Percentiles rank a stretch among this genome's conserved stretches.
phyloP scores from a whole-genome alignment of 2,797 vertebrate genomes.

The Columba guinea region DNA sequence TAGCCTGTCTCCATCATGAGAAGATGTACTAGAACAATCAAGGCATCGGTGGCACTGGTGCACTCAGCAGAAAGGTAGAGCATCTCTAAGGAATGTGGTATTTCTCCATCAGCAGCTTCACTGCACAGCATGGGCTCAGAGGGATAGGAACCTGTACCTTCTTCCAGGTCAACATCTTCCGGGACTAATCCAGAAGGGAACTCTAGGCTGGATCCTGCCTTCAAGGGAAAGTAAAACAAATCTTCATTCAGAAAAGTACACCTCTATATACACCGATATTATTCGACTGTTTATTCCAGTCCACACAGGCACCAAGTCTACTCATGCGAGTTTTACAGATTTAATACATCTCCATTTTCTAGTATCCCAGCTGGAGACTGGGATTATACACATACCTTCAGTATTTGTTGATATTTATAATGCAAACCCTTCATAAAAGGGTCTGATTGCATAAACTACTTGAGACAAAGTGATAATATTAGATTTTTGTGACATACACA shows the following conservation, averaged over 20 bases:
- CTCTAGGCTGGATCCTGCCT: constrained; percentile 71
- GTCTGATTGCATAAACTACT: neutral
- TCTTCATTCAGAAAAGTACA: neutral
- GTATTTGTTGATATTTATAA: neutral
- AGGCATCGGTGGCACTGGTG: constrained; percentile 79
- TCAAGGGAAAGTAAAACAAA: constrained; percentile 29
- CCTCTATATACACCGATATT: neutral
- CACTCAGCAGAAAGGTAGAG: constrained; percentile 83
- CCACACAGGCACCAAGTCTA: neutral
- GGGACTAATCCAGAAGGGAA: constrained; percentile 38
- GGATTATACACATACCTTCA: neutral
- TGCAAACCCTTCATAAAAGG: neutral
- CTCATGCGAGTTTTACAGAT: neutral
- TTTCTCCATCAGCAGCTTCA: constrained; percentile 84
- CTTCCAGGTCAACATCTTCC: constrained; percentile 63
- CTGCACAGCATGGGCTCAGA: constrained; percentile 91
- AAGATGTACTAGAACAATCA: constrained; percentile 85
- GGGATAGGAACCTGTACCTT: constrained; percentile 56
- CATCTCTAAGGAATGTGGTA: constrained; percentile 88
- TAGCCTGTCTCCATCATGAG: constrained; percentile 95
- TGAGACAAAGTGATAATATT: neutral
- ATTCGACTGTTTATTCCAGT: neutral
- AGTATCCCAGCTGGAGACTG: neutral
- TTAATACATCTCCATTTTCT: neutral
- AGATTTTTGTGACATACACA: neutral